phyloP scores from a whole-genome alignment of 2,888 invertebrate species.

The Aquatica leii region DNA sequence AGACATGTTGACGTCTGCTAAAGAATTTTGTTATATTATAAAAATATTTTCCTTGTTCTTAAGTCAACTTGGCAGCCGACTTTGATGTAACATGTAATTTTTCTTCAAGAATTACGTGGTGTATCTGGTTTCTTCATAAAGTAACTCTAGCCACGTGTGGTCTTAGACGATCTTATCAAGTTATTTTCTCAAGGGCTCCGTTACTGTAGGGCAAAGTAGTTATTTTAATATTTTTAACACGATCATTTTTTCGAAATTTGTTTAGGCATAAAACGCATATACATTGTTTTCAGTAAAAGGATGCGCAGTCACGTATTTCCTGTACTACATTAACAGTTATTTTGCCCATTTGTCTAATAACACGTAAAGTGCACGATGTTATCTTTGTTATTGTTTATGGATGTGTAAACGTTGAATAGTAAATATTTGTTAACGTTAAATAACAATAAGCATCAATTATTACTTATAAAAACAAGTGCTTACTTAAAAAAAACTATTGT shows the following conservation, averaged over 20 bases:
- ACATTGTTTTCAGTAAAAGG: background rate
- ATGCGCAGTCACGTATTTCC: slow-evolving; percentile 13
- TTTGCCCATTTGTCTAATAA: slow-evolving; percentile 14
- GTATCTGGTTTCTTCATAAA: slow-evolving; percentile 23
- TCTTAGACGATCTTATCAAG: slow-evolving; percentile 20
- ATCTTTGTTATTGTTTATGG: background rate
- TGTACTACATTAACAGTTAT: slow-evolving; percentile 19
- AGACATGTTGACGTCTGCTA: slow-evolving; percentile 10
- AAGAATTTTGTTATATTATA: slow-evolving; percentile 1
- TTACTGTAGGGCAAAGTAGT: too few relatives aligned
- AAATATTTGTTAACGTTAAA: too few relatives aligned
- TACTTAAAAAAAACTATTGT: too few relatives aligned
- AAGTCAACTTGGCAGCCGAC: background rate
- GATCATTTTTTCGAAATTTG: background rate
- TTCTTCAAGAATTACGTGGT: slow-evolving; percentile 10
- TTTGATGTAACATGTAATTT: slow-evolving; percentile 9
- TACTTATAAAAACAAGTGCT: too few relatives aligned
- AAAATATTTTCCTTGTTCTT: background rate
- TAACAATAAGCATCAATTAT: too few relatives aligned
- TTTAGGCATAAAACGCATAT: background rate
- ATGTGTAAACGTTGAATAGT: too few relatives aligned
- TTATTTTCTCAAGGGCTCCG: slow-evolving; percentile 23
- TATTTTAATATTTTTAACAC: too few relatives aligned
- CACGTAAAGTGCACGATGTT: slow-evolving; percentile 1
- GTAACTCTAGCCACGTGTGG: slow-evolving; percentile 28